Base-by-base conservation (phyloP, 2,113 vertebrate genomes). In the Hiodon tergisus region DNA sequence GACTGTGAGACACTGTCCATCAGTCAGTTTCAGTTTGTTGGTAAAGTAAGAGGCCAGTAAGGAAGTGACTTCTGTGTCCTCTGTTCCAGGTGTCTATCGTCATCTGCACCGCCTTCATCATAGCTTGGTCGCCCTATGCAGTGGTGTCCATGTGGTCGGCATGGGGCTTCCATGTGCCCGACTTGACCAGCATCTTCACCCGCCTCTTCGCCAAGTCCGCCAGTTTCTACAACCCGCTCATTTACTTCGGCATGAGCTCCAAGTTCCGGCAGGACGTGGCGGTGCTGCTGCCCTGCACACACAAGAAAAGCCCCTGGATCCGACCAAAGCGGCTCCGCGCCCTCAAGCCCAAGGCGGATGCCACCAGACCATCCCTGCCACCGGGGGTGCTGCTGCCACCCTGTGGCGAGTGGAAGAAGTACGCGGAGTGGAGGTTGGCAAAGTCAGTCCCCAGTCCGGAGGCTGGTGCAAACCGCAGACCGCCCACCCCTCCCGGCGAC, bases 221-320 rank as follows among this genome's bases (percentile, higher is more conserved):
- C 78, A 93, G 89, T 78, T 93, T 94, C 83, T 93, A 94, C 84
- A 94, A 93, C 77, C 91, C 91, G 0, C 83, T 94, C 78, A 94
- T 92, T 76, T 95, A 95, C 84, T 93, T 95, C 5, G 89, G 91
- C 80, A 93, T 95, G 93, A 90, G 90, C 85, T 91, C 90, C 80
- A 93, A 92, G 81, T 94, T 95, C 73, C 89, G 89, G 65, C 92
- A 86, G 69, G 91, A 93, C 68, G 77, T 92, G 59, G 78, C 86
- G 3, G 62, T 84, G 69, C 76, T 93, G 75, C 83, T 94, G 76
- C 89, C 89, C 2, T 92, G 89, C 86, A 65, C 79, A 16, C 82
- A 79, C 59, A 85, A 92, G 62, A 85, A 51, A 70, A 86, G 84
- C 79, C 90, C 93, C 46, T 82, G 89, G 6, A 91, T 90, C 72